phyloP scores from a whole-genome alignment of 2,113 vertebrate genomes.

The Oceanites oceanicus region DNA sequence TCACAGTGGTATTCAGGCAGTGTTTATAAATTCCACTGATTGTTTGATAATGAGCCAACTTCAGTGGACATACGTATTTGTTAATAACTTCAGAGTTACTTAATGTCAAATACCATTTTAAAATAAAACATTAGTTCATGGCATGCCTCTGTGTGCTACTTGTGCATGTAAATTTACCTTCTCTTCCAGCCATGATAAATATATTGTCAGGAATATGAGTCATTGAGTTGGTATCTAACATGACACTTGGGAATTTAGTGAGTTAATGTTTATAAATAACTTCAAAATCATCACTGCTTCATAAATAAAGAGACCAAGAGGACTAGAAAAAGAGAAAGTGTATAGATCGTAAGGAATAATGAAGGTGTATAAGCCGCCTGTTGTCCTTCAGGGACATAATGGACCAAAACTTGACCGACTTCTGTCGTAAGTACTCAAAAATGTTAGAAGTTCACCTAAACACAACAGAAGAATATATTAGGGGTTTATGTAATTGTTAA shows the following conservation, averaged over 20 bases:
- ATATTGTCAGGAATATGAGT: conserved; percentile 66
- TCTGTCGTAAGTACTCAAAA: conserved; percentile 71
- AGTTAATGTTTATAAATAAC: conserved; percentile 78
- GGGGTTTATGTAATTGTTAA: not conserved
- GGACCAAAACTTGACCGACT: conserved; percentile 73
- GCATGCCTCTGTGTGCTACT: conserved; percentile 25
- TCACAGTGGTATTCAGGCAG: not conserved
- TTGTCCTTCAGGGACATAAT: conserved; percentile 51
- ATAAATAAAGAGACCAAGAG: conserved; percentile 62
- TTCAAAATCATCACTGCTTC: conserved; percentile 38
- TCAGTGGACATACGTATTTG: not conserved
- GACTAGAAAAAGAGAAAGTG: not conserved
- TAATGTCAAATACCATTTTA: conserved; percentile 26
- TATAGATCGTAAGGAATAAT: conserved; percentile 30
- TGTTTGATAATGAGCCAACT: not conserved
- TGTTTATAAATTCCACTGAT: not conserved
- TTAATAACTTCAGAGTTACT: not conserved
- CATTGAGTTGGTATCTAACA: conserved; percentile 17
- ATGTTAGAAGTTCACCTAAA: not conserved
- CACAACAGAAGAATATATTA: accelerated
- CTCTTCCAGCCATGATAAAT: conserved; percentile 2
- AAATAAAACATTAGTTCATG: conserved; percentile 52
- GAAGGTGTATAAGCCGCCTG: conserved; percentile 59
- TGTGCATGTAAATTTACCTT: conserved; percentile 50
- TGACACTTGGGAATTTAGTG: conserved; percentile 45